phyloP scores from a whole-genome alignment of 1,140 invertebrate genomes.

The Idris sp. region DNA sequence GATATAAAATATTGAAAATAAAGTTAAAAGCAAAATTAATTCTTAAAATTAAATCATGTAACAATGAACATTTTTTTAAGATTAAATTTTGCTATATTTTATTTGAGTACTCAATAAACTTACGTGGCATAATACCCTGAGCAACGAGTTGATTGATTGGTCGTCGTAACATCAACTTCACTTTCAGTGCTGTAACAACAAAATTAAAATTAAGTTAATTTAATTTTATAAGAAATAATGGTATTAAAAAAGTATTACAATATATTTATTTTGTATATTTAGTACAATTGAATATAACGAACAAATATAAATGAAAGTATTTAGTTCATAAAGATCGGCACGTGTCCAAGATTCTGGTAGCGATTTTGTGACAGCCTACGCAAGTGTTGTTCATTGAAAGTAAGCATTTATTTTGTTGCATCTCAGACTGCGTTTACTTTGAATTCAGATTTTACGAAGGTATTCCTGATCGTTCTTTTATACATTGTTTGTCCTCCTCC shows the following conservation, averaged over 20 bases:
- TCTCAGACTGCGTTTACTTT: slow-evolving; percentile 66
- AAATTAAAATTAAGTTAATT: too few species aligned
- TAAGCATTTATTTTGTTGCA: slow-evolving; percentile 19
- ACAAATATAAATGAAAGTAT: too few species aligned
- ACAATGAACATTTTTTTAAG: too few species aligned
- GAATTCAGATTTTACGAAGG: slow-evolving; percentile 75
- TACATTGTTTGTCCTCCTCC: slow-evolving; percentile 13
- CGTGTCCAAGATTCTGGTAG: slow-evolving; percentile 42
- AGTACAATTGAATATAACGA: too few species aligned
- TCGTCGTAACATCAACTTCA: slow-evolving; percentile 95
- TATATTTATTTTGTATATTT: too few species aligned
- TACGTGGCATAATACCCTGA: slow-evolving; percentile 98
- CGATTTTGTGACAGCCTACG: slow-evolving; percentile 49
- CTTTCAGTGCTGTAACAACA: slow-evolving; percentile 92
- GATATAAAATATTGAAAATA: too few species aligned
- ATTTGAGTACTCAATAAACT: slow-evolving; percentile 79
- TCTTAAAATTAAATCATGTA: too few species aligned
- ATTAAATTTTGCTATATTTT: too few species aligned
- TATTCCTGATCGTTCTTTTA: slow-evolving; percentile 72
- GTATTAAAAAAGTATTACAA: too few species aligned
- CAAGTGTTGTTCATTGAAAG: slow-evolving; percentile 22
- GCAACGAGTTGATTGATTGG: slow-evolving; percentile 96
- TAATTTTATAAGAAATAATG: too few species aligned
- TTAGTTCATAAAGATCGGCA: slow-evolving; percentile 32
- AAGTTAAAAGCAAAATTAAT: too few species aligned